These are phyloP conservation scores for Manacus vitellinus DNA, from an alignment of 2,113 vertebrate species.

Conservation along the genomic window DNA sequence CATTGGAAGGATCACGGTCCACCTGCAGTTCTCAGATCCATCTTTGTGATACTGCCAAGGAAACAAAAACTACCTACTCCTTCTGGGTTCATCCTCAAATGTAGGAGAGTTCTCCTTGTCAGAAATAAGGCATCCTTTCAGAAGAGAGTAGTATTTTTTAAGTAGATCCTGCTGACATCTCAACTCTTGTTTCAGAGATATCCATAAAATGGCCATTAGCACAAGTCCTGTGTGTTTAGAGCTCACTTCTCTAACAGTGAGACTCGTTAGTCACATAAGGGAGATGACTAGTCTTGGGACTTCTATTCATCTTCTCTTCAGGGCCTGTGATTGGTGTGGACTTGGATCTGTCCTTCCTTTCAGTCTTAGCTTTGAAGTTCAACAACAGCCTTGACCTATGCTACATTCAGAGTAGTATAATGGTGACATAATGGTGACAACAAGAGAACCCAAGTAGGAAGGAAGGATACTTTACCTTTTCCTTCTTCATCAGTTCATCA, in stretches of 20 bases:
- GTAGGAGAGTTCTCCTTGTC: background rate
- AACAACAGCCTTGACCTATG: background rate
- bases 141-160: background rate
- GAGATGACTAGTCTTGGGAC: background rate
- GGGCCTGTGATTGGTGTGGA: background rate
- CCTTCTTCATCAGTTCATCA: background rate
- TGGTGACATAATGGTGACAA: background rate
- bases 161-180: background rate
- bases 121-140: background rate
- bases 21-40: background rate
- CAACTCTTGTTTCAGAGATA: background rate
- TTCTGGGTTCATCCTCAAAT: background rate
- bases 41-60: background rate
- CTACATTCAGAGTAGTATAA: background rate
- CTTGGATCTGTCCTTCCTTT: background rate
- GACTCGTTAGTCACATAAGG: background rate
- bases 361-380: background rate
- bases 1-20: background rate
- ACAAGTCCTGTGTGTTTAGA: background rate
- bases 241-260: background rate
- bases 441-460: background rate
- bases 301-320: background rate
- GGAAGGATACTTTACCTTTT: background rate
- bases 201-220: background rate
- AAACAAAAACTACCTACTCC: background rate